A percentile compares a stretch with the other conserved stretches of the same genome.
These are phyloP conservation scores for Dolomedes plantarius DNA, from an alignment of 2,888 invertebrate species.

Conservation along the genomic window DNA sequence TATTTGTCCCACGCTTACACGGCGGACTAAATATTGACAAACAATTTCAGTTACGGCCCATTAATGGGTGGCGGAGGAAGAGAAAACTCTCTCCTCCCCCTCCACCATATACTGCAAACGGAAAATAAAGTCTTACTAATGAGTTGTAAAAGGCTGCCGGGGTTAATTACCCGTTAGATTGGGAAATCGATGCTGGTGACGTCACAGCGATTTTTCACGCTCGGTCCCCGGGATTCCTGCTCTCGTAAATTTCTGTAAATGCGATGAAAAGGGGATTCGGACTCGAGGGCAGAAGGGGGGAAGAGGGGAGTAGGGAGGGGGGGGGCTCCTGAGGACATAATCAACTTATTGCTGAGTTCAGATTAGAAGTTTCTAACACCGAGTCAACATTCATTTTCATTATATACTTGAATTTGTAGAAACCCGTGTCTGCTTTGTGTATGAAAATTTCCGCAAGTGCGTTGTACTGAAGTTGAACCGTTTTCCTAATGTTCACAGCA, in stretches of 20 bases:
- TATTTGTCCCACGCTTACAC: slow-evolving; percentile 6
- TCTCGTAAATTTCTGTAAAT: background rate
- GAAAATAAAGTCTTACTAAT: slow-evolving; percentile 42
- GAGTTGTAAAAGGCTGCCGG: slow-evolving; percentile 60
- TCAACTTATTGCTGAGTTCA: background rate
- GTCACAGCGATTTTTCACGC: slow-evolving; percentile 49
- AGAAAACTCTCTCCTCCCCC: background rate
- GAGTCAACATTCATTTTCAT: too few relatives aligned
- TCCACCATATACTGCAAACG: background rate
- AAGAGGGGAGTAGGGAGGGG: too few relatives aligned
- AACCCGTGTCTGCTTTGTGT: too few relatives aligned
- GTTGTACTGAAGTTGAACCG: too few relatives aligned
- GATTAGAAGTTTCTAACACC: background rate
- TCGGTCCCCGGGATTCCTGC: background rate
- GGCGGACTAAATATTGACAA: slow-evolving; percentile 32
- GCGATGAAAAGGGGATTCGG: background rate
- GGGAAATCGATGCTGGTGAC: slow-evolving; percentile 59
- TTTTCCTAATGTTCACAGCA: too few relatives aligned
- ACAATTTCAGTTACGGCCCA: slow-evolving; percentile 45
- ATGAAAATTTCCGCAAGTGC: too few relatives aligned
- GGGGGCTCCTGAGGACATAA: background rate
- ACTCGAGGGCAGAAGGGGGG: too few relatives aligned
- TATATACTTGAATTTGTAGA: too few relatives aligned
- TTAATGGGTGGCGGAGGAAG: slow-evolving; percentile 26
- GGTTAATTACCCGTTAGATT: slow-evolving; percentile 68